Conservation (phyloP, 2,888 invertebrate species). For the Limnephilus rhombicus region DNA sequence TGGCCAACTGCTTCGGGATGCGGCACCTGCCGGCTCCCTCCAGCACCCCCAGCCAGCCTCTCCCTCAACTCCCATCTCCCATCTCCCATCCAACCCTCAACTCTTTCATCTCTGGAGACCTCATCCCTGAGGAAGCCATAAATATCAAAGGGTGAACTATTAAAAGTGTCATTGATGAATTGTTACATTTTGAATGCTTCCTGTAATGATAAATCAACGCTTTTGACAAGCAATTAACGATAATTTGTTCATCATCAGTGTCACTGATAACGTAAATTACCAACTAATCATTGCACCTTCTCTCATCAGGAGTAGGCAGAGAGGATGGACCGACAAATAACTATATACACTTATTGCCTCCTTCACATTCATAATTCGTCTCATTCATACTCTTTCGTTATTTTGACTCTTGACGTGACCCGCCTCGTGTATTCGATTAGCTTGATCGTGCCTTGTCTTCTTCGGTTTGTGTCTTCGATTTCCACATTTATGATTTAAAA, state of each 20-base stretch:
- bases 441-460: no score
- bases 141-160: neutral
- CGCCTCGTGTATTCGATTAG: no score
- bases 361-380: no score
- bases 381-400: no score
- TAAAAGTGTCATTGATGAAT: neutral
- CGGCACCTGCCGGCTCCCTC: slow-evolving; percentile 24
- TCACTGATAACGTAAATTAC: neutral
- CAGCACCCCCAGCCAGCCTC: neutral
- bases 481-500: no score
- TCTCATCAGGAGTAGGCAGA: no score
- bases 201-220: neutral
- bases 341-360: no score
- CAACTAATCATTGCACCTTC: no score
- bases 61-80: neutral
- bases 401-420: no score
- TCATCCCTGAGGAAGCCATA: slow-evolving; percentile 21
- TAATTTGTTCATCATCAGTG: neutral
- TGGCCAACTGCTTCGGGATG: slow-evolving; percentile 46
- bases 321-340: no score
- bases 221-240: neutral
- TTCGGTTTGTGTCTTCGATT: no score
- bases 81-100: neutral
- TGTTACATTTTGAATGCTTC: neutral
- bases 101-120: neutral